Conservation (phyloP, 2,113 vertebrate genomes). For the Pterocles gutturalis region DNA sequence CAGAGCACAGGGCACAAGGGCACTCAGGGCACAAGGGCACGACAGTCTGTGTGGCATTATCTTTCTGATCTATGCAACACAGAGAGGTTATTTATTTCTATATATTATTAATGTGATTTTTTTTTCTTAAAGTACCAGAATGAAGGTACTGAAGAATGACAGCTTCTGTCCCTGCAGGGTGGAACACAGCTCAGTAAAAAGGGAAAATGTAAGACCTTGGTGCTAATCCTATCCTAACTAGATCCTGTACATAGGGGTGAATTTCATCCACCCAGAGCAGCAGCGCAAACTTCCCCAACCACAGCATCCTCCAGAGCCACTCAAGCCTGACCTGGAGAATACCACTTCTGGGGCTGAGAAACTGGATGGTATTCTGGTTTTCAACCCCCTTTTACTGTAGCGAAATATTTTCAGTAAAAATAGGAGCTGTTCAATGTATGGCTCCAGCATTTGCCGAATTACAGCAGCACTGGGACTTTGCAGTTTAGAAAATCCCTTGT, state of each 20-base stretch:
- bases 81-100: neutral
- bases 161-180: neutral
- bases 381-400: neutral
- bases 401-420: slow-evolving; percentile 63
- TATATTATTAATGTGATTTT: neutral
- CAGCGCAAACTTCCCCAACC: neutral
- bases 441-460: slow-evolving; percentile 10
- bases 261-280: neutral
- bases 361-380: slow-evolving; percentile 36
- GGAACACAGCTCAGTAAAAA: neutral
- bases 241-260: neutral
- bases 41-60: neutral
- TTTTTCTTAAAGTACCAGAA: neutral
- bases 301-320: neutral
- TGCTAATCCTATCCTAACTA: neutral
- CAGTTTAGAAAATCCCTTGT: slow-evolving; percentile 53
- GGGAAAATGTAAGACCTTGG: neutral
- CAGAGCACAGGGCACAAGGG: too few relatives aligned
- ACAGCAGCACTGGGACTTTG: slow-evolving; percentile 47
- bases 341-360: neutral
- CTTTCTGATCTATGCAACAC: neutral
- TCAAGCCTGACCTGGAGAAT: neutral
- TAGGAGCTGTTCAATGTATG: slow-evolving; percentile 31
- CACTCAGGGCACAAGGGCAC: neutral
- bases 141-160: neutral